Evolutionary conservation across 2,797 vertebrate genomes (phyloP).

Genomic region (Pelochelys cantorii): DNA sequence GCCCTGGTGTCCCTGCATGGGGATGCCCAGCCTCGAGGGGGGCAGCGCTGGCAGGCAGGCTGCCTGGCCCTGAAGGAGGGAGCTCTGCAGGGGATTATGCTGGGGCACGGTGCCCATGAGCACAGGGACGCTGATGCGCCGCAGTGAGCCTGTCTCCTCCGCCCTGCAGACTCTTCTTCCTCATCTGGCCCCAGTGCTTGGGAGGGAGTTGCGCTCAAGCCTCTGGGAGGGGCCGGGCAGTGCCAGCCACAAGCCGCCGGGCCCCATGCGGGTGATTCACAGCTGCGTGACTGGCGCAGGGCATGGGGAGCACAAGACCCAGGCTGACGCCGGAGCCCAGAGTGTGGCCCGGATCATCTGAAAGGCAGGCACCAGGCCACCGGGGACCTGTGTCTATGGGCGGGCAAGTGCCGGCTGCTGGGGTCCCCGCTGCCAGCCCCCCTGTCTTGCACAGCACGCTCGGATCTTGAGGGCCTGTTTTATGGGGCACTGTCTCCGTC

Average conservation of each 20-base stretch:
- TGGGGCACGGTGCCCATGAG: not conserved
- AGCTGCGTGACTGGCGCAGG: not conserved
- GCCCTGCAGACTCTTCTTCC: not conserved
- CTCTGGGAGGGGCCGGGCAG: not conserved
- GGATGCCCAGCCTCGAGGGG: not conserved
- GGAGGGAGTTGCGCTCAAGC: not conserved
- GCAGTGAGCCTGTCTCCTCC: not conserved
- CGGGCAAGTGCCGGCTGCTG: not conserved
- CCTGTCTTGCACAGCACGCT: not conserved
- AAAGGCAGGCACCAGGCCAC: not conserved
- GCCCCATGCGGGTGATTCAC: rapidly evolving
- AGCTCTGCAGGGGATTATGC: not conserved
- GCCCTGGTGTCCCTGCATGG: not conserved
- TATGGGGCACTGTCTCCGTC: not conserved
- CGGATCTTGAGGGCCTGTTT: not conserved
- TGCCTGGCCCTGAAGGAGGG: not conserved
- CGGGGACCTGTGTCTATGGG: too few relatives aligned
- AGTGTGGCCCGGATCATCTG: not conserved
- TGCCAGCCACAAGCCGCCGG: not conserved
- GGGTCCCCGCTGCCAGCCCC: not conserved
- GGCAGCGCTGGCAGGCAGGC: not conserved
- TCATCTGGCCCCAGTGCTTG: not conserved
- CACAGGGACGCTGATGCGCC: not conserved
- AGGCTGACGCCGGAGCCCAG: not conserved
- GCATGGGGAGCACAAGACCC: not conserved